These are phyloP conservation scores for Piprites chloris DNA, from an alignment of 2,113 vertebrate species.

Conservation along the genomic window DNA sequence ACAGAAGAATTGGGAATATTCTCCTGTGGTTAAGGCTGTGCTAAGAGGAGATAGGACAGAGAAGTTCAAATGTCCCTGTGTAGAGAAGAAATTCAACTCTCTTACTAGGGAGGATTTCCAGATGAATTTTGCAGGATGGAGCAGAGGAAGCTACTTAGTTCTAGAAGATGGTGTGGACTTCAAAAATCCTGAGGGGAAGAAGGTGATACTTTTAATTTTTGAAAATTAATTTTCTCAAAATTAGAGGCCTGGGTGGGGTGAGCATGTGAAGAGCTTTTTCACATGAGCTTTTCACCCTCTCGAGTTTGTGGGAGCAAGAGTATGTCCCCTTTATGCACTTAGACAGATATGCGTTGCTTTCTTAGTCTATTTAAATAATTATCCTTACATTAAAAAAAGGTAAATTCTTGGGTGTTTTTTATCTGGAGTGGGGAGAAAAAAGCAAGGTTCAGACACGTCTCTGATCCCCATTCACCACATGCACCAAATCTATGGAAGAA, in stretches of 20 bases:
- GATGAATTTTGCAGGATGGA: background rate
- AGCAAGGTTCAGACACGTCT: background rate
- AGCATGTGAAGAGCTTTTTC: background rate
- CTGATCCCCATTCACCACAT: background rate
- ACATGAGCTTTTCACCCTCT: background rate
- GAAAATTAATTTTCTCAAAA: background rate
- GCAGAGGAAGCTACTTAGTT: background rate
- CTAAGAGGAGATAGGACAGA: background rate
- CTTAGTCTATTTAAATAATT: background rate
- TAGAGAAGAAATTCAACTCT: background rate
- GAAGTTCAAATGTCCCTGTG: background rate
- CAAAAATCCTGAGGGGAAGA: background rate
- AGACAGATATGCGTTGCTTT: background rate
- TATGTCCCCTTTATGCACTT: background rate
- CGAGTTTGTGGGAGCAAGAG: background rate
- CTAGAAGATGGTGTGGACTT: background rate
- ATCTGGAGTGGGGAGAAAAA: rapidly evolving
- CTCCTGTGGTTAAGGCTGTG: background rate
- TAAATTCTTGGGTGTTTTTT: background rate
- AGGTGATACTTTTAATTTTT: background rate
- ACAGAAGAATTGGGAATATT: background rate
- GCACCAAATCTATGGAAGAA: background rate
- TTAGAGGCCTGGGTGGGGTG: background rate
- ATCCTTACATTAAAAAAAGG: background rate
- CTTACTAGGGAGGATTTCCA: background rate